Percentiles rank a stretch among this genome's conserved stretches.
Conservation (phyloP, 1,140 invertebrate genomes). For the Camponotus pennsylvanicus region DNA sequence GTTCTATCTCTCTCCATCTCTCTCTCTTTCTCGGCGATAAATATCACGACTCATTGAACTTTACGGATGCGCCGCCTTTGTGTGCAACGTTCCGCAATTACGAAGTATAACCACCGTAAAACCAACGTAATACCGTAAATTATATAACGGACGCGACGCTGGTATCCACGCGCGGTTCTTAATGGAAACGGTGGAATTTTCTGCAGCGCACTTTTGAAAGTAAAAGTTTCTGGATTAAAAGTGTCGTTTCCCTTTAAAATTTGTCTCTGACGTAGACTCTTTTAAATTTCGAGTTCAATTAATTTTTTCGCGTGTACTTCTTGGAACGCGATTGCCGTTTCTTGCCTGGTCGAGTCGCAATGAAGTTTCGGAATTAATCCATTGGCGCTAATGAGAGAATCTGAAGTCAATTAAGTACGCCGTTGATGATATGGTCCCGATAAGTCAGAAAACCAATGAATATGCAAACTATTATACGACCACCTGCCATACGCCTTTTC, state of each 20-base stretch:
- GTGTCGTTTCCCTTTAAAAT: not conserved
- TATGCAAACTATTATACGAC: slow-evolving; percentile 78
- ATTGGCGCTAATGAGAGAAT: slow-evolving; percentile 82
- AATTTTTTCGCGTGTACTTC: slow-evolving; percentile 38
- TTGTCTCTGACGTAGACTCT: not conserved
- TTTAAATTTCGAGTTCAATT: not conserved
- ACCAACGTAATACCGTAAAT: slow-evolving; percentile 31
- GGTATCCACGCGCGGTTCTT: not conserved
- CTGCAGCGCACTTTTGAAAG: not conserved
- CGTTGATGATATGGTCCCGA: slow-evolving; percentile 78
- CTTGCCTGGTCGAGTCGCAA: slow-evolving; percentile 38
- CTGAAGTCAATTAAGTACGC: slow-evolving; percentile 81
- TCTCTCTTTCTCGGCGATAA: slow-evolving; percentile 47
- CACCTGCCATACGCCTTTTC: slow-evolving; percentile 72
- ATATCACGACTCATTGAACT: slow-evolving; percentile 64
- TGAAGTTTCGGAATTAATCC: slow-evolving; percentile 78
- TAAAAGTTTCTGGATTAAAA: not conserved
- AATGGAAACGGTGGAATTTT: not conserved
- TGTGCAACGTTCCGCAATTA: slow-evolving; percentile 27
- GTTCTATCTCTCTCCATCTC: not conserved
- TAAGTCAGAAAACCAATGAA: slow-evolving; percentile 78
- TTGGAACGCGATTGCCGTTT: slow-evolving; percentile 21
- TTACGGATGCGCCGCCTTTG: slow-evolving; percentile 40
- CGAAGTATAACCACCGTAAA: slow-evolving; percentile 41
- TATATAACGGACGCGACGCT: not conserved